Conservation (phyloP, 1,140 invertebrate genomes). For the Drosophila teissieri region DNA sequence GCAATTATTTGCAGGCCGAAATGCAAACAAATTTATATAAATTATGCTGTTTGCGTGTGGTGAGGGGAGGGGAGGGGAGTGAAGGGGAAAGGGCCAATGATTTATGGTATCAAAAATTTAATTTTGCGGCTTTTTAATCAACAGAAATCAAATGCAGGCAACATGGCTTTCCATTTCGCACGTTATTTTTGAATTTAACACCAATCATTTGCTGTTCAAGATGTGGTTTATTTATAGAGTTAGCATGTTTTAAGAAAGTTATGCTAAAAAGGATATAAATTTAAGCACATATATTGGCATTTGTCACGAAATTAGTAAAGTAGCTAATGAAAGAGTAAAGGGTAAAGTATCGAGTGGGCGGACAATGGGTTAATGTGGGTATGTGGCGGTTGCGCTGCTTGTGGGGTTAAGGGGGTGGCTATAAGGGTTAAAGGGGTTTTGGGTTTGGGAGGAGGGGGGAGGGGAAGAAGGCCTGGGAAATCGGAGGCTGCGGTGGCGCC, state of each 20-base stretch:
- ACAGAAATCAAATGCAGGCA: constrained; percentile 50
- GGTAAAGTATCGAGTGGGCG: constrained; percentile 4
- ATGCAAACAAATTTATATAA: constrained; percentile 48
- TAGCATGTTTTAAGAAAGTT: too few species aligned
- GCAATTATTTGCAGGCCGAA: constrained; percentile 44
- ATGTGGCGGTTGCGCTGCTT: background rate
- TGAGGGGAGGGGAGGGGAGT: background rate
- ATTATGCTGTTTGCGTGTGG: constrained; percentile 17
- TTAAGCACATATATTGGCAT: too few species aligned
- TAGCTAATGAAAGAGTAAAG: too few species aligned
- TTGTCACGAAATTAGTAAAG: too few species aligned
- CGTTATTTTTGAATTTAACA: background rate
- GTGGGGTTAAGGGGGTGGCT: background rate
- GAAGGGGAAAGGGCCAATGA: constrained; percentile 19
- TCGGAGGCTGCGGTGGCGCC: constrained; percentile 52
- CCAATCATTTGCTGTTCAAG: too few species aligned
- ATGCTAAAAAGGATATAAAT: too few species aligned
- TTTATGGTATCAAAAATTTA: constrained; percentile 43
- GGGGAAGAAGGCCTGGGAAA: background rate
- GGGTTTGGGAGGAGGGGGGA: background rate
- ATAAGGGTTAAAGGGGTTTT: too few species aligned
- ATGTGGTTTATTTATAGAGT: too few species aligned
- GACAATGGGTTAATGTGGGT: constrained; percentile 19
- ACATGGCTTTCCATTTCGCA: constrained; percentile 11
- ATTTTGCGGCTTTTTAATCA: constrained; percentile 63